phyloP scores from a whole-genome alignment of 2,797 vertebrate species.

The Luscinia megarhynchos region DNA sequence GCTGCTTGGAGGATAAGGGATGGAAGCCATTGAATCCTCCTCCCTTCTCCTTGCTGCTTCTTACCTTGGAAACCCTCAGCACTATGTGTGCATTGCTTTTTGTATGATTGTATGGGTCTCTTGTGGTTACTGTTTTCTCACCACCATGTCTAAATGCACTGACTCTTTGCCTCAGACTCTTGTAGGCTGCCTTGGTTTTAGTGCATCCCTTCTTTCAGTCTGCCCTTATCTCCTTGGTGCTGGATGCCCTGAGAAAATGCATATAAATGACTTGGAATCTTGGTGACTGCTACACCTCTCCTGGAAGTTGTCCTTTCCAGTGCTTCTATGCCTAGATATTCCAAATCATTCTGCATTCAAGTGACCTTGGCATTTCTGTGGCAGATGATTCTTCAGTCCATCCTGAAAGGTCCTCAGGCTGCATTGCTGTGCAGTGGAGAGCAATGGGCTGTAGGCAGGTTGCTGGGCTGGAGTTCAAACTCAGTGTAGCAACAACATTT shows the following conservation, averaged over 20 bases:
- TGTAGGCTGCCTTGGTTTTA: background rate
- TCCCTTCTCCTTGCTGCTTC: background rate
- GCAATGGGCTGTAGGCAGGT: background rate
- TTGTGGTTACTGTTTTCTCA: background rate
- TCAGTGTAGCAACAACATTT: background rate
- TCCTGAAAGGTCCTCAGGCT: background rate
- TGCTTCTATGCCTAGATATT: background rate
- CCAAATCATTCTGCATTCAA: background rate
- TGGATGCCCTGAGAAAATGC: background rate
- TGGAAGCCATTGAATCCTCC: background rate
- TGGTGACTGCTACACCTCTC: background rate
- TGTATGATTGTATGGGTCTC: background rate
- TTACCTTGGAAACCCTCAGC: background rate
- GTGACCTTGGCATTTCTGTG: background rate
- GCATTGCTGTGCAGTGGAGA: background rate
- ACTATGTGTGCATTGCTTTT: background rate
- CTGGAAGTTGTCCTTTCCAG: background rate
- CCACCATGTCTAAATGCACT: background rate
- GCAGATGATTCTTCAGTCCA: background rate
- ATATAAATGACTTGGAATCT: background rate
- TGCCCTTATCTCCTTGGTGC: background rate
- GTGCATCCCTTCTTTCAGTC: background rate
- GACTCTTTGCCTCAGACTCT: background rate
- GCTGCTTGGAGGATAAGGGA: background rate
- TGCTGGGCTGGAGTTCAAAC: background rate